These are phyloP conservation scores for Catostylus mosaicus DNA, from an alignment of 30 jellyfish, hydroid and myxozoan species.

Conservation along the genomic window DNA sequence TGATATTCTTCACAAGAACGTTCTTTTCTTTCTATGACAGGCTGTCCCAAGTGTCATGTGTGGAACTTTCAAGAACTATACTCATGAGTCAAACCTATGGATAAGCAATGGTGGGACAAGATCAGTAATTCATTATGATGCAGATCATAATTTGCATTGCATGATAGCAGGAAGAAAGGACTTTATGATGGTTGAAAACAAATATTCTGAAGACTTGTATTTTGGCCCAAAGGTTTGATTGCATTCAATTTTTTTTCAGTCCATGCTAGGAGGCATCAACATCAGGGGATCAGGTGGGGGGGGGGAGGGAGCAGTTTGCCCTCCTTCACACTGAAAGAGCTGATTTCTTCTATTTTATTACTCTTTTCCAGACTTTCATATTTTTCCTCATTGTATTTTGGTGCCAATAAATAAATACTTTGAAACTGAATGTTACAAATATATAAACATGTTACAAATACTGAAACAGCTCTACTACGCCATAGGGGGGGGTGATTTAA, in stretches of 20 bases:
- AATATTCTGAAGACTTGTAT: slow-evolving; percentile 56
- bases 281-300: too few relatives aligned
- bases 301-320: too few relatives aligned
- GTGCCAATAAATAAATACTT: too few relatives aligned
- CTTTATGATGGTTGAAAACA: slow-evolving; percentile 83
- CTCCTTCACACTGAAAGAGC: too few relatives aligned
- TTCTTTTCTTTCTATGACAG: slow-evolving; percentile 24
- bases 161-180: slow-evolving; percentile 92
- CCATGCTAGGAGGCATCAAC: too few relatives aligned
- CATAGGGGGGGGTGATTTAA: too few relatives aligned
- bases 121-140: slow-evolving; percentile 93
- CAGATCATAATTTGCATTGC: slow-evolving; percentile 94
- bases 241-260: neutral
- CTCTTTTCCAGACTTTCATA: too few relatives aligned
- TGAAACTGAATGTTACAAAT: too few relatives aligned
- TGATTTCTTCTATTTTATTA: too few relatives aligned
- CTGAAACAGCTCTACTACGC: too few relatives aligned
- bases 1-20: neutral
- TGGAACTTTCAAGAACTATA: slow-evolving; percentile 87
- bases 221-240: slow-evolving; percentile 56
- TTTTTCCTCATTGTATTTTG: too few relatives aligned
- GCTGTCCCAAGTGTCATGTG: slow-evolving; percentile 91
- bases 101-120: slow-evolving; percentile 93
- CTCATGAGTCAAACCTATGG: slow-evolving; percentile 96
- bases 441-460: too few relatives aligned